Evolutionary conservation across 2,888 invertebrate genomes (phyloP).

Genomic region (Dolomedes plantarius): DNA sequence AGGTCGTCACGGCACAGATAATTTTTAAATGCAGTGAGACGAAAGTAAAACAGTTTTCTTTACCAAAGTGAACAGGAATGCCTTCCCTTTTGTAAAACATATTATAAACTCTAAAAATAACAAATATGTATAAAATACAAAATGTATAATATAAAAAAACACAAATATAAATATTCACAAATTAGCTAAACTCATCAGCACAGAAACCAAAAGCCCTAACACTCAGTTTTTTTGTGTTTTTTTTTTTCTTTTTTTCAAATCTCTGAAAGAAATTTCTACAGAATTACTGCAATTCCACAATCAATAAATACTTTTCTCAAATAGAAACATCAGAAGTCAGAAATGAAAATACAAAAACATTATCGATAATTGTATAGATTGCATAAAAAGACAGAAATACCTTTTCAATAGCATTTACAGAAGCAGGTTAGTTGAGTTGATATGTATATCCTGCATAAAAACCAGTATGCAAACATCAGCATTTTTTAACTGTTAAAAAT

Average conservation of each 20-base stretch:
- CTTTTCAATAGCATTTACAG: too few relatives aligned
- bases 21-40: conserved; percentile 45
- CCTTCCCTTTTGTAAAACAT: conserved; percentile 59
- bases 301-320: background rate
- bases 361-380: too few relatives aligned
- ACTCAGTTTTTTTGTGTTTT: background rate
- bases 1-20: conserved; percentile 38
- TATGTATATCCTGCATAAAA: too few relatives aligned
- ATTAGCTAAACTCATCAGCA: conserved; percentile 9
- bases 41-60: conserved; percentile 23
- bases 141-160: conserved; percentile 10
- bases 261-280: background rate
- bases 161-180: conserved; percentile 28
- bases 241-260: background rate
- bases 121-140: conserved; percentile 29
- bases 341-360: too few relatives aligned
- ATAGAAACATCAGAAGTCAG: too few relatives aligned
- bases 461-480: too few relatives aligned
- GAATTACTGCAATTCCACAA: background rate
- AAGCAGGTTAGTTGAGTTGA: too few relatives aligned
- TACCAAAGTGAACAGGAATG: conserved; percentile 54
- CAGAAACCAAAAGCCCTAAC: conserved; percentile 11
- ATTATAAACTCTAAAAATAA: conserved; percentile 39
- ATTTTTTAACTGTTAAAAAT: too few relatives aligned
- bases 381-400: too few relatives aligned